Base-by-base conservation (phyloP, 2,113 vertebrate genomes). In the Argyrosomus japonicus region DNA sequence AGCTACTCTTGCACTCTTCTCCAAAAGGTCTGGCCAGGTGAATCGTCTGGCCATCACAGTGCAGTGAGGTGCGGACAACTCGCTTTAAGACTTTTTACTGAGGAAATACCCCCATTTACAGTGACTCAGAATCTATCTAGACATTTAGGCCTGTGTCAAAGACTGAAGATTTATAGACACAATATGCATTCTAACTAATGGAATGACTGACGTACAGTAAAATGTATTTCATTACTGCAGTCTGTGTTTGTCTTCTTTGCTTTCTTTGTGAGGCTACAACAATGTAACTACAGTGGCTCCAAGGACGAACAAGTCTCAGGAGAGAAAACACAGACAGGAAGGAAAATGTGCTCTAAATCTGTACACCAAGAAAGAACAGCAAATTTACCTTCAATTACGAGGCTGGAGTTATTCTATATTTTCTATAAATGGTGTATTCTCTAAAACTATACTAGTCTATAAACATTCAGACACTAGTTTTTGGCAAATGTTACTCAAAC, bases 1-100 rank as follows among this genome's bases (percentile, higher is more conserved):
- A 57, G 74, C 53, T 80, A 32, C 45, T 57, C 53, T 48, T 62
- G 70, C 56, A 63, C 60, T 65, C 54, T 62, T n/a, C 68, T 70
- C 47, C 23, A 45, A 58, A 80, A 53, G 36, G 36, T 40, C 36
- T 40, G 36, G 36, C 36, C 36, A 40, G 36, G 36, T 40, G 8
- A 74, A 71, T 29, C 43, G 68, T 71, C 43, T 63, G 36, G 72
- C 61, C 36, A 56, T 77, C 51, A 62, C 54, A 76, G 64, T 27
- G 45, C 12, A 7, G 17, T 54, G 23, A 51, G 27, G 15, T 6
- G n/a, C 19, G 69, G 40, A 47, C 23, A 18, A n/a, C 68, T 23
- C 2, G 3, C 17, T 43, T n/a, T 8, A 62, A 43, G 29, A 11
- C 17, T 18, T 61, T 29, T 29, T n/a, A n/a, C 18, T 32, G 25